Base-by-base conservation (phyloP, 2,797 vertebrate species). In the Salarias fasciatus region DNA sequence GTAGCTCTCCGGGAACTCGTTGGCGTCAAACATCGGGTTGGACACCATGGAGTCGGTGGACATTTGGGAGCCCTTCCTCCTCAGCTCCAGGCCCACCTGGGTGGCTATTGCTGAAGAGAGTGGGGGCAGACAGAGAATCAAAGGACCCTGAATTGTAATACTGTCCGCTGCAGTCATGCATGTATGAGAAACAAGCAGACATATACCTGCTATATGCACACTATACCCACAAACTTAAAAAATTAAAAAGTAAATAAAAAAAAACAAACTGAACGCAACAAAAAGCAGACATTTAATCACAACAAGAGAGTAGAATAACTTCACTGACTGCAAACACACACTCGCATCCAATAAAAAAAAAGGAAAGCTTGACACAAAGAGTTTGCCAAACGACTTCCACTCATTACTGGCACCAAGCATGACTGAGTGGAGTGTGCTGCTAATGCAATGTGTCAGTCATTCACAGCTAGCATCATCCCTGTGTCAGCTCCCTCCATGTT, bases 1-100 rank as follows among this genome's bases (percentile, higher is more conserved):
- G 37, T 97, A 98, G 94, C 95, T 97, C 86, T 98, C 97, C 36
- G 96, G 95, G 88, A 97, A 97, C 87, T 98, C 97, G 55, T 94
- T 94, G 38, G 94, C 91, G 67, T 98, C 96, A 58, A 96, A 95
- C 90, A 95, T 85, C 28, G 95, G 93, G 86, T 95, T 96, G 86
- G 96, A 95, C 82, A 95, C 94, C 96, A 97, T 93, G 63, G 96
- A 96, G 76, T 97, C 96, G 3, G 95, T 95, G 82, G 96, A 98
- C 94, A 98, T 95, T 87, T 98, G 96, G 13, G 96, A 97, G 59
- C 96, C 96, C 68, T 98, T 98, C 82, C 96, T 92, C 42, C 95
- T 94, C 66, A 98, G 92, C 82, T 98, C 96, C 89, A 96, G 88
- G 5, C 93, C 94, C 75, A 96, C 94, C 91, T 97, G 96, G 54